A percentile compares a stretch with the other conserved stretches of the same genome.
These are phyloP conservation scores for Archips crataeganus DNA, from an alignment of 2,888 invertebrate species.

Conservation along the genomic window DNA sequence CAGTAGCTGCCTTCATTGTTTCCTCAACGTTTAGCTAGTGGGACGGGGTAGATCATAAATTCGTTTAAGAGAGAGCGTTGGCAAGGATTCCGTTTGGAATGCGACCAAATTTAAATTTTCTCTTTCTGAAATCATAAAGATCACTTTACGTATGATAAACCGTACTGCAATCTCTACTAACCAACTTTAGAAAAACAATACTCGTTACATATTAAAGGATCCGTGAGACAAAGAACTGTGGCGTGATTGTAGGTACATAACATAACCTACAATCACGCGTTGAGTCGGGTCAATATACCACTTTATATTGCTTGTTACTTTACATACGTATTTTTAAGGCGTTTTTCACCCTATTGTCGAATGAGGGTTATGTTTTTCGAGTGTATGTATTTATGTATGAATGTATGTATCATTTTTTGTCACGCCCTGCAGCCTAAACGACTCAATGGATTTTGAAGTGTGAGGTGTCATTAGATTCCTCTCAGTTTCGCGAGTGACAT, in stretches of 20 bases:
- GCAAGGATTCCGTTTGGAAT: slow-evolving; percentile 74
- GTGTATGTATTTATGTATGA: too few relatives aligned
- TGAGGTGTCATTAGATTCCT: too few relatives aligned
- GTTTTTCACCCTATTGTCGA: too few relatives aligned
- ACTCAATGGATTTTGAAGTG: too few relatives aligned
- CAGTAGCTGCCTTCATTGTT: slow-evolving; percentile 50
- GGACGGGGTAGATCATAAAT: slow-evolving; percentile 69
- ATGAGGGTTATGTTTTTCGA: too few relatives aligned
- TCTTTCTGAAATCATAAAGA: slow-evolving; percentile 70
- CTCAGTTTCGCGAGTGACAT: too few relatives aligned
- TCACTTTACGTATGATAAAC: slow-evolving; percentile 67
- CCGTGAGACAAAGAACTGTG: background rate
- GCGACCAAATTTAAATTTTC: slow-evolving; percentile 78
- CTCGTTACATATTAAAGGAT: background rate
- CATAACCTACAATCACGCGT: too few relatives aligned
- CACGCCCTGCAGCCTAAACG: too few relatives aligned
- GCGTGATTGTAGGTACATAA: background rate
- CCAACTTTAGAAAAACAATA: slow-evolving; percentile 34
- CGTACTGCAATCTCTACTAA: slow-evolving; percentile 56
- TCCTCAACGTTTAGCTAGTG: slow-evolving; percentile 55
- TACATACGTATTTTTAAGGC: too few relatives aligned
- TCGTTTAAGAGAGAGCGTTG: slow-evolving; percentile 65
- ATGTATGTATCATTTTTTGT: too few relatives aligned
- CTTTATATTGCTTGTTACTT: too few relatives aligned
- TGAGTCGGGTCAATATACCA: too few relatives aligned